A percentile compares a stretch with the other conserved stretches of the same genome.
phyloP scores from a whole-genome alignment of 2,888 invertebrate genomes.

The Ornithoptera priamus region DNA sequence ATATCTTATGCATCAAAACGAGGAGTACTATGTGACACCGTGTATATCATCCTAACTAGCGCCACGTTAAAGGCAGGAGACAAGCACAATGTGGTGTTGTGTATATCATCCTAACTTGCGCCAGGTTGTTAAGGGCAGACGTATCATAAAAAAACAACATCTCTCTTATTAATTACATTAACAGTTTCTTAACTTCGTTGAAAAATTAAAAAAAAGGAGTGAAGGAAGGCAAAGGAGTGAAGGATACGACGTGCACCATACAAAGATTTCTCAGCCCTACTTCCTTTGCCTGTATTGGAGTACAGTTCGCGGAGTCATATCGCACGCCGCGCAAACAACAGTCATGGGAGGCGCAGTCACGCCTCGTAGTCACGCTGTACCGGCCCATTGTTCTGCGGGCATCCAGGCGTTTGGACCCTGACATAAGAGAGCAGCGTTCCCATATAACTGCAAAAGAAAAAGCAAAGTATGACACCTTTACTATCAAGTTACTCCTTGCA shows the following conservation, averaged over 20 bases:
- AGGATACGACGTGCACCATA: background rate
- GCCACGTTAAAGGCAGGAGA: too few species aligned
- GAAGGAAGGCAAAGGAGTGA: background rate
- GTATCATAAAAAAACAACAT: too few species aligned
- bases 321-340: slow-evolving; percentile 38
- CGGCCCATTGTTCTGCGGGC: slow-evolving; percentile 55
- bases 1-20: too few species aligned
- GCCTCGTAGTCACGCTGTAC: slow-evolving; percentile 62
- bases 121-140: too few species aligned
- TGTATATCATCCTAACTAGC: too few species aligned
- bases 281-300: slow-evolving; percentile 11
- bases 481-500: background rate
- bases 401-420: slow-evolving; percentile 35
- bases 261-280: background rate
- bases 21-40: too few species aligned
- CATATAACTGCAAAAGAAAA: background rate
- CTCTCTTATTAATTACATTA: too few species aligned
- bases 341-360: slow-evolving; percentile 54
- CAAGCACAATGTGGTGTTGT: too few species aligned
- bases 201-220: background rate
- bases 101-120: too few species aligned
- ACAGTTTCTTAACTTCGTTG: too few species aligned
- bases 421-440: slow-evolving; percentile 28
- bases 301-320: slow-evolving; percentile 31
- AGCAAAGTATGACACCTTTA: background rate